Evolutionary conservation across 2,888 invertebrate species (phyloP), one percentile per base, ranked within the genome.

Genomic region (Lissocephala sabroskyi): DNA sequence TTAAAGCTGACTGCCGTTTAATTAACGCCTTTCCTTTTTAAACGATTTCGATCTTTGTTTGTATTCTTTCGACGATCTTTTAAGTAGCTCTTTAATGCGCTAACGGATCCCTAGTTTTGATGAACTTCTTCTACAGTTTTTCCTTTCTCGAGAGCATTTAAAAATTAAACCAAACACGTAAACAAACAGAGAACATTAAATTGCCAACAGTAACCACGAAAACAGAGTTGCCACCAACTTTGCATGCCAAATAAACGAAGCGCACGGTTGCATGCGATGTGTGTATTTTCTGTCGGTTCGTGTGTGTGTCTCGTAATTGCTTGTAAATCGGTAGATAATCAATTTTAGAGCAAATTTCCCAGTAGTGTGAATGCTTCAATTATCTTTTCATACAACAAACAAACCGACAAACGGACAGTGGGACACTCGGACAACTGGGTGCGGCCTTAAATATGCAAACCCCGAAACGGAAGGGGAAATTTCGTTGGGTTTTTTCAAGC

Each of bases 121-220:
- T 53, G 16, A 32, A 29, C 51, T 56, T 59, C 59, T 55, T 44
- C 49, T 57, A 61, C n/a, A n/a, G n/a, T n/a, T n/a, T n/a, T n/a
- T n/a, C n/a, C n/a, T n/a, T n/a, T n/a, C n/a, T n/a, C n/a, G n/a
- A 68, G 68, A 76, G 68, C 68, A 68, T 76, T 55, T 68, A 73
- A 68, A 71, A 56, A n/a, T n/a, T n/a, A n/a, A n/a, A 55, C 41
- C 30, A 42, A 59, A 67, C 73, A 75, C 67, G 49, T 75, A 66
- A 68, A 74, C 68, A 56, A 48, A 50, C 42, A 59, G 48, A 51
- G 39, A 55, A 59, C 47, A 59, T n/a, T 28, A 33, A 57, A 28
- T 36, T n/a, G n/a, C n/a, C n/a, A n/a, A n/a, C n/a, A 44, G 26
- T 41, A 40, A n/a, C 33, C 39, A 51, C 29, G 33, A 19, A 41